Evolutionary conservation across 2,888 invertebrate species (phyloP), one percentile per base, ranked within the genome.

Genomic region (Eupelmus urozonus): DNA sequence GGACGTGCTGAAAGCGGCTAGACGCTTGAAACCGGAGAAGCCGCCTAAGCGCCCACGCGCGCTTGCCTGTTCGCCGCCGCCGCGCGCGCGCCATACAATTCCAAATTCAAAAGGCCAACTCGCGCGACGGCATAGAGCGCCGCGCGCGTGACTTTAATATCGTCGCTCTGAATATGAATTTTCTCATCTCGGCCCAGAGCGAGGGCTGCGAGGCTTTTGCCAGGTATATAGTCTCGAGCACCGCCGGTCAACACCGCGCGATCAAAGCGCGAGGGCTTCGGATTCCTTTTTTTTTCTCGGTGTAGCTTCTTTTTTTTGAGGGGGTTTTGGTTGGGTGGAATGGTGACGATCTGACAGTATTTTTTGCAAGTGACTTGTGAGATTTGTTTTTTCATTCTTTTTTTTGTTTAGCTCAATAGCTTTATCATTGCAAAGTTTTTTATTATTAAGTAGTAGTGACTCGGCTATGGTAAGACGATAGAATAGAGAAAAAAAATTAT

Each of bases 11-110:
- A 70, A 79, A 75, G 71, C 71, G 75, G 79, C 71, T 71, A 70
- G 79, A 89, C 86, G 87, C 85, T 89, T 89, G 89, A 88, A 89
- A 89, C 83, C 86, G 85, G 88, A 89, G 89, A 89, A 87, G 88
- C 87, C 86, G 87, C 85, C 85, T 84, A 85, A 84, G 84, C 85
- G 85, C 84, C 84, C 87, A 86, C 85, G 85, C 84, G 84, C 87
- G 87, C 85, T 87, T 87, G 87, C 86, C 84, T 86, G 85, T 85
- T 87, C 85, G 85, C 85, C 84, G 85, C 83, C 18, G 27, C 42
- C 59, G 66, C 9, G 3, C 34, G 9, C 34, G 3, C 71, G 82
- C 79, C 83, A 84, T 85, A 85, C 85, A 86, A 87, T 87, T 84
- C 84, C 82, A 82, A 84, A 85, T 86, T 85, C 83, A 86, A 87